Percentiles rank a stretch among this genome's conserved stretches.
These are phyloP conservation scores for Dolichomitus sp. DNA, from an alignment of 2,888 invertebrate genomes.

Conservation along the genomic window DNA sequence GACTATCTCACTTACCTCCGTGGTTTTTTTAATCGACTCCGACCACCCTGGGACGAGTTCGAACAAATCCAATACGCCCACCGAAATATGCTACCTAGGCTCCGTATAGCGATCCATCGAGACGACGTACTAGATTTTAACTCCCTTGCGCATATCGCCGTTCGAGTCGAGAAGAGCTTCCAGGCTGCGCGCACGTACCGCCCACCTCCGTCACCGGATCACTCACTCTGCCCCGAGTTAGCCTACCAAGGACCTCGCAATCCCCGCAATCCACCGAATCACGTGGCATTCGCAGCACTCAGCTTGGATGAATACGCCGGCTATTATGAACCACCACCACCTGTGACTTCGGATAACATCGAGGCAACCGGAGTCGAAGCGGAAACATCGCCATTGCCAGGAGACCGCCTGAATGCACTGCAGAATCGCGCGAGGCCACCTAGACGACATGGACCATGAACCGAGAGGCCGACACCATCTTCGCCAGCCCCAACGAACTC, in stretches of 20 bases:
- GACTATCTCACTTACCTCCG: no score
- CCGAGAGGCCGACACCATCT: no score
- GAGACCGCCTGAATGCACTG: no score
- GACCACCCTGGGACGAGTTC: no score
- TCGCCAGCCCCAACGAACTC: no score
- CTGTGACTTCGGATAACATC: background rate
- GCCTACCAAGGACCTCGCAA: background rate
- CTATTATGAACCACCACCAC: background rate
- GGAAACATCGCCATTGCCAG: no score
- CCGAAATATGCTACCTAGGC: no score
- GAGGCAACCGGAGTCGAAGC: background rate
- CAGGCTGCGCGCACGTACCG: conserved; percentile 1
- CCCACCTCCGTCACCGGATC: background rate
- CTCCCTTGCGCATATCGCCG: conserved; percentile 20
- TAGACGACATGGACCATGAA: no score
- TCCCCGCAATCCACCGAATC: background rate
- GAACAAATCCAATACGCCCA: no score
- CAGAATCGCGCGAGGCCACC: no score
- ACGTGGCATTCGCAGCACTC: background rate
- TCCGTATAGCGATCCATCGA: conserved; percentile 16
- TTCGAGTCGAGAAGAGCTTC: conserved; percentile 21
- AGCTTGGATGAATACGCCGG: background rate
- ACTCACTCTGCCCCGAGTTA: background rate
- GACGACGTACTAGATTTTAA: conserved; percentile 23
- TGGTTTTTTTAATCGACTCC: no score